Base-by-base conservation (phyloP, 2,797 vertebrate genomes). In the Crenichthys baileyi region DNA sequence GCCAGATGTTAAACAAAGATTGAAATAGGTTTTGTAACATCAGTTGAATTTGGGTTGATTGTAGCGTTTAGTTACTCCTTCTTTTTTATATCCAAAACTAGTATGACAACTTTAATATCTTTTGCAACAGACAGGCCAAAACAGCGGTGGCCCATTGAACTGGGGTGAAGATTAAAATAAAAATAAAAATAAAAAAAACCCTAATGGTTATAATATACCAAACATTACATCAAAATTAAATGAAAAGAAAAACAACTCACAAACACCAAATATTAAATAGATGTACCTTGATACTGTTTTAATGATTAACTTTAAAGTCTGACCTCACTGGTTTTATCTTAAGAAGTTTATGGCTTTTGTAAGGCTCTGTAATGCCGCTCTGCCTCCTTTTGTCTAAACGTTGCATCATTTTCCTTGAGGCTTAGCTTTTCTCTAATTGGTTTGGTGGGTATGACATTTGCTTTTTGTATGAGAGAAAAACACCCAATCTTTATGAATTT, bases 291-390 rank as follows among this genome's bases (percentile, higher is more conserved):
- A 9, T 63, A 18, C 1, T 41, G 3, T 68, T 68, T 12, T 67
- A 41, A 24, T 12, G 1, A 68, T 24, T 41, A 67, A 9, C 29
- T 44, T 9, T 41, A 41, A 11, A 41, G 13, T 24, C 22, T 44
- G 5, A 44, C 24, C 24, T 44, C 13, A 12, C n/a, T 78, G 79
- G 70, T 81, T 24, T 68, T 44, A 81, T 77, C 55, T 26, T 11
- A 20, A 51, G 11, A 78, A 65, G 16, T 29, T 73, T 15, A 46
- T n/a, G 0, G 58, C 31, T 68, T 46, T 24, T 70, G 26, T 77
- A 18, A 24, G 7, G 22, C 39, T 22, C 16, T 41, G 2, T 12
- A 41, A 20, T 39, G 31, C 63, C 41, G 36, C 36, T 24, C 9
- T 39, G 50, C n/a, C 8, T 4, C 29, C 20, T 55, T 55, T 26